phyloP scores from a whole-genome alignment of 1,140 invertebrate species.

The Halesus radiatus region DNA sequence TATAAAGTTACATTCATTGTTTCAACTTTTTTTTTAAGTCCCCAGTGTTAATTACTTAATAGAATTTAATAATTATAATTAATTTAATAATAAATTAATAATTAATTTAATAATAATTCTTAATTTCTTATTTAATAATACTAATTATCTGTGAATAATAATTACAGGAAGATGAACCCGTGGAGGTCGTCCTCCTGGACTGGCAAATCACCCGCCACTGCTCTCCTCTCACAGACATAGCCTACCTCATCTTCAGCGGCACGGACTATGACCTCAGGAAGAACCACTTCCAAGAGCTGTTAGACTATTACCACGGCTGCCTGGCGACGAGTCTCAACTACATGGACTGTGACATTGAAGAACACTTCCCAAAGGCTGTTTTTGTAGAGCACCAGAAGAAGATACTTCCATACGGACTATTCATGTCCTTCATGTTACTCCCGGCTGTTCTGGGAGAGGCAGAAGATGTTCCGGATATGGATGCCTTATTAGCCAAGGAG shows the following conservation, averaged over 20 bases:
- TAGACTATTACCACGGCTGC: slow-evolving; percentile 72
- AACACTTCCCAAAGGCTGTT: slow-evolving; percentile 65
- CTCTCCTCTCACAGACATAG: slow-evolving; percentile 73
- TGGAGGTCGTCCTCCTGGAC: slow-evolving; percentile 69
- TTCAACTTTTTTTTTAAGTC: too few species aligned
- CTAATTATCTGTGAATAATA: neutral
- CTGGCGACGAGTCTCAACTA: slow-evolving; percentile 63
- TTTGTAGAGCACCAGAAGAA: slow-evolving; percentile 63
- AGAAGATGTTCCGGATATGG: slow-evolving; percentile 42
- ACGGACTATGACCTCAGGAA: slow-evolving; percentile 67
- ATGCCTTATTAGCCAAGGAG: slow-evolving; percentile 19
- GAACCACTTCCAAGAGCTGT: slow-evolving; percentile 65
- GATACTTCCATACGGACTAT: slow-evolving; percentile 60
- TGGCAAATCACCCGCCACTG: slow-evolving; percentile 72
- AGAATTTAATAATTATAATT: too few species aligned
- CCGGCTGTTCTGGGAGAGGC: slow-evolving; percentile 37
- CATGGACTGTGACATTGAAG: slow-evolving; percentile 63
- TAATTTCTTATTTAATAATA: too few species aligned
- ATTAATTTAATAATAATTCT: too few species aligned
- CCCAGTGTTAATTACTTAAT: too few species aligned
- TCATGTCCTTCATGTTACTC: slow-evolving; percentile 40
- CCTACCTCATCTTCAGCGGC: slow-evolving; percentile 72
- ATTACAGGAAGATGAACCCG: slow-evolving; percentile 58
- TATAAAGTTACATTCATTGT: too few species aligned
- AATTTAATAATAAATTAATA: too few species aligned